Evolutionary conservation across 2,113 vertebrate species (phyloP).

Genomic region (Aplodontia rufa): DNA sequence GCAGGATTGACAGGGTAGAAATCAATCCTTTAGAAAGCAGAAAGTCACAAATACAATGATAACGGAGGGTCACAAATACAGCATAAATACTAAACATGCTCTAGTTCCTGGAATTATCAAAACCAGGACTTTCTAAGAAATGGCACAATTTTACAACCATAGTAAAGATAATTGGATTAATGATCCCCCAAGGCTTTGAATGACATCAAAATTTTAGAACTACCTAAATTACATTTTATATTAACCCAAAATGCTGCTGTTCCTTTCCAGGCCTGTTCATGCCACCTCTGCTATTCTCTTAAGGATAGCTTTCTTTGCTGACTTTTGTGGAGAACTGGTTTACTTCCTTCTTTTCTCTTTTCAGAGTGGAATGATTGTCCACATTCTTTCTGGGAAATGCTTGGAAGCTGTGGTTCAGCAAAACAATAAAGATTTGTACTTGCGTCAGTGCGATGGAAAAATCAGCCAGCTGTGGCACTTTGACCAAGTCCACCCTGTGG

Average conservation of each 20-base stretch:
- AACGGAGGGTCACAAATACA: not conserved
- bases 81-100: not conserved
- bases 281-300: not conserved
- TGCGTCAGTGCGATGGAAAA: slow-evolving; percentile 85
- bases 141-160: not conserved
- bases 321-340: not conserved
- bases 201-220: not conserved
- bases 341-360: slow-evolving; percentile 50
- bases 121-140: slow-evolving; percentile 23
- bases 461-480: slow-evolving; percentile 90
- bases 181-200: not conserved
- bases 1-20: not conserved
- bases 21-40: not conserved
- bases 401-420: slow-evolving; percentile 85
- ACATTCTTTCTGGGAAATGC: slow-evolving; percentile 90
- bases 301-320: not conserved
- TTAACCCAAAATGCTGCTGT: not conserved
- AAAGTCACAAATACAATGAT: not conserved
- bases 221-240: slow-evolving; percentile 12
- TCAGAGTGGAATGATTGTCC: slow-evolving; percentile 89
- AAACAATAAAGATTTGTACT: slow-evolving; percentile 80
- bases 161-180: not conserved
- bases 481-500: slow-evolving; percentile 81
- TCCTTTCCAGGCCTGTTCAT: not conserved
- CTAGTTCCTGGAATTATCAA: not conserved